phyloP scores from a whole-genome alignment of 2,888 invertebrate species.

The Gibbula magus region DNA sequence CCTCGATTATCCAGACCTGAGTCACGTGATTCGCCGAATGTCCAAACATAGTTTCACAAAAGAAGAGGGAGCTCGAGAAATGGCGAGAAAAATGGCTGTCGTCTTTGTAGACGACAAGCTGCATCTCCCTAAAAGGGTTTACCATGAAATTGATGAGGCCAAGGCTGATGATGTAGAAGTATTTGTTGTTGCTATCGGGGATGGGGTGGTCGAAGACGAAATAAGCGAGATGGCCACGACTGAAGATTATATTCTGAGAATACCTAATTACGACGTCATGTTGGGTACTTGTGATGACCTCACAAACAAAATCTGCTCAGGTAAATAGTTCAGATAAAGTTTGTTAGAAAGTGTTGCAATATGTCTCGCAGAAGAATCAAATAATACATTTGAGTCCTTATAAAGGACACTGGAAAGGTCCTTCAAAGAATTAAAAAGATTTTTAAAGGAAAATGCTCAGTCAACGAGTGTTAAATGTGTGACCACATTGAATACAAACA shows the following conservation, averaged over 20 bases:
- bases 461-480: too few relatives aligned
- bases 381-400: too few relatives aligned
- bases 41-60: conserved; percentile 42
- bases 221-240: conserved; percentile 33
- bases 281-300: neutral
- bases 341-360: too few relatives aligned
- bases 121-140: conserved; percentile 36
- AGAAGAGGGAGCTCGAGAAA: conserved; percentile 44
- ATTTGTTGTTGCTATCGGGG: conserved; percentile 51
- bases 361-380: too few relatives aligned
- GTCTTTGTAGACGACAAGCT: conserved; percentile 58
- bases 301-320: neutral
- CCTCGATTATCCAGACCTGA: conserved; percentile 32
- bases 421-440: too few relatives aligned
- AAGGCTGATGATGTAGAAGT: conserved; percentile 43
- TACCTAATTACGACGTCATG: conserved; percentile 1
- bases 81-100: conserved; percentile 57
- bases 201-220: conserved; percentile 33
- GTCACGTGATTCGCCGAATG: conserved; percentile 48
- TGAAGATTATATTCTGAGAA: neutral
- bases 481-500: too few relatives aligned
- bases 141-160: conserved; percentile 41
- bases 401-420: too few relatives aligned
- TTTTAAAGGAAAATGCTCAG: too few relatives aligned
- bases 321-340: neutral